Evolutionary conservation across 2,888 invertebrate species (phyloP).

Genomic region (Meteorus colon): DNA sequence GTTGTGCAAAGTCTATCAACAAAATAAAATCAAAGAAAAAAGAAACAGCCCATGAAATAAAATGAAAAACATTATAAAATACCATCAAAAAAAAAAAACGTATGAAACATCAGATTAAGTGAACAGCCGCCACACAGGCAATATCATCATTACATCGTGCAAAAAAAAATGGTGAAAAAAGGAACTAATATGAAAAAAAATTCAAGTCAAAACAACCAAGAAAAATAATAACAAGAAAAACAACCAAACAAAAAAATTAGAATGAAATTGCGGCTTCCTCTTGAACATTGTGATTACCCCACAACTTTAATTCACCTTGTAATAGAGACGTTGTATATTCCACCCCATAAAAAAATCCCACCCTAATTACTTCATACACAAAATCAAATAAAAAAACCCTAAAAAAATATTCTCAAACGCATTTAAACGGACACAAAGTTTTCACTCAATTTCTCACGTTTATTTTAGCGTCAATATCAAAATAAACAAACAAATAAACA

Average conservation of each 20-base stretch:
- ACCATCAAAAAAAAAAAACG: not conserved
- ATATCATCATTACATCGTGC: no score
- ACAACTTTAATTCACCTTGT: conserved; percentile 61
- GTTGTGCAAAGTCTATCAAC: conserved; percentile 6
- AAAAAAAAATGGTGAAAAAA: no score
- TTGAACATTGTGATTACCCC: conserved; percentile 62
- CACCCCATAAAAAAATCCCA: not conserved
- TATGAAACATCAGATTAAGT: no score
- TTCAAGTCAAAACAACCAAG: no score
- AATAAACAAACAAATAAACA: not conserved
- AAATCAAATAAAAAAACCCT: not conserved
- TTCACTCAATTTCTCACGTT: not conserved
- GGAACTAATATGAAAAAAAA: no score
- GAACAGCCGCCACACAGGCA: no score
- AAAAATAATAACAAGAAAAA: no score
- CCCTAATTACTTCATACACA: not conserved
- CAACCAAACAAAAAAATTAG: no score
- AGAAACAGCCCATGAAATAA: conserved; percentile 6
- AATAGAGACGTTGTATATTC: conserved; percentile 67
- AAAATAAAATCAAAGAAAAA: not conserved
- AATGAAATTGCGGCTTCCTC: conserved; percentile 30
- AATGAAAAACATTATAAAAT: not conserved
- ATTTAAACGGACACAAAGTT: not conserved
- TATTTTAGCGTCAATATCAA: no score
- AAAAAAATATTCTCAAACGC: not conserved